Base-by-base conservation (phyloP, 2,797 vertebrate species). In the Gymnoscopelus braueri region DNA sequence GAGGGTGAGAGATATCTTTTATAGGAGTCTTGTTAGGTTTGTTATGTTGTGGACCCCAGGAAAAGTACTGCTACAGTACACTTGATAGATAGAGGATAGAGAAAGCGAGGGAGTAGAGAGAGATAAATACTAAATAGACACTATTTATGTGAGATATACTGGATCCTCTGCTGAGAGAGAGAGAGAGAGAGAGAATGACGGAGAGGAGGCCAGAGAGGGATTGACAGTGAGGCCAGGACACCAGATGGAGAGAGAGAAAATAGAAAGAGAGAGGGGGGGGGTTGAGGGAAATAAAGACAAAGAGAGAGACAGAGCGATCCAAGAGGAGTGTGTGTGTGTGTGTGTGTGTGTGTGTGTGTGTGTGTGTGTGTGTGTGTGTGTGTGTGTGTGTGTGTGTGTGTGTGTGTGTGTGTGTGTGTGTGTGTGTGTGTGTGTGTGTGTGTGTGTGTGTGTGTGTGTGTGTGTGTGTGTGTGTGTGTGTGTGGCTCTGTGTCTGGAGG, bases 231-330 rank as follows among this genome's bases (percentile, higher is more conserved):
- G 82, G 79, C 78, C 72, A 63, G 82, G 81, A 68, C 63, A 81
- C 60, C 83, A 88, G 85, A 88, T 76, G 73, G 83, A 79, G 71
- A 39, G 76, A 75, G 63, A 15, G 63, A 80, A 67, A 24, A 65
- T 54, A 53, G 57, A 63, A 54, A 65, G 47, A 67, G 60, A 55
- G 61, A 66, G 48, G 60, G 49, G 53, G 70, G 77, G 75, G 75
- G 79, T 82, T 77, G 67, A 84, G 78, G 66, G 61, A 74, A 81
- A 85, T 67, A 86, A 75, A 87, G 75, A 83, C 14, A 60, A 19
- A 71, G 81, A 87, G 69, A 66, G 68, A 78, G 63, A 78, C 66
- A 75, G 57, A 75, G 62, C n/a, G 74, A 39, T 32, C n/a, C 63
- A 48, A 59, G 64, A 67, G 67, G 26, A 3, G 26, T 4, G 12